Conservation (phyloP, 2,888 invertebrate genomes). For the Tachystola acroxantha region DNA sequence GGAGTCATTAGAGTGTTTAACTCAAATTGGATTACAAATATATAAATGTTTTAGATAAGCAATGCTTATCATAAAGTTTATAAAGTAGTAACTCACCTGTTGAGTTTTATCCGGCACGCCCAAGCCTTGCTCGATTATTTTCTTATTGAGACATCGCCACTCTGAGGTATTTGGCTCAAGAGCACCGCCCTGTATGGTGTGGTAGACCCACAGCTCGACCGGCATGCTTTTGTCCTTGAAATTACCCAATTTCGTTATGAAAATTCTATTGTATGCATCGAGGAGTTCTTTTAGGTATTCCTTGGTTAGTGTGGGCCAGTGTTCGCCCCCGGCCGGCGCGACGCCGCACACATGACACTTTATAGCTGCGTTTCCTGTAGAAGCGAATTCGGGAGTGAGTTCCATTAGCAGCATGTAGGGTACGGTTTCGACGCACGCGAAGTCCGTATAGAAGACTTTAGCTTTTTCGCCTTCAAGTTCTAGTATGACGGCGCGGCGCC, state of each 20-base stretch:
- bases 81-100: constrained; percentile 34
- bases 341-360: constrained; percentile 85
- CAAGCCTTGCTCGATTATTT: constrained; percentile 82
- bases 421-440: constrained; percentile 75
- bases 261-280: constrained; percentile 64
- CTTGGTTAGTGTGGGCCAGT: constrained; percentile 80
- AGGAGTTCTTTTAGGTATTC: constrained; percentile 78
- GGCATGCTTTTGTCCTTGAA: constrained; percentile 71
- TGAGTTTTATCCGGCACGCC: constrained; percentile 64
- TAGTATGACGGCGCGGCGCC: constrained; percentile 79
- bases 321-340: constrained; percentile 81
- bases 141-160: constrained; percentile 82
- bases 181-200: constrained; percentile 79
- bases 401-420: constrained; percentile 59
- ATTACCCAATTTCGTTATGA: constrained; percentile 74
- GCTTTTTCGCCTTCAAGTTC: constrained; percentile 49
- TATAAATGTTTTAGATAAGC: no score
- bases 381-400: constrained; percentile 68
- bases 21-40: no score
- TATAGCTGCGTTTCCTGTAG: constrained; percentile 76
- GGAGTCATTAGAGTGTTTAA: no score
- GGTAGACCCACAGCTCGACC: constrained; percentile 82
- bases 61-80: no score
- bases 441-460: constrained; percentile 82
- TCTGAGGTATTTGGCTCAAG: constrained; percentile 81